phyloP scores from a whole-genome alignment of 2,797 vertebrate species.

The Tiaroga cobitis region DNA sequence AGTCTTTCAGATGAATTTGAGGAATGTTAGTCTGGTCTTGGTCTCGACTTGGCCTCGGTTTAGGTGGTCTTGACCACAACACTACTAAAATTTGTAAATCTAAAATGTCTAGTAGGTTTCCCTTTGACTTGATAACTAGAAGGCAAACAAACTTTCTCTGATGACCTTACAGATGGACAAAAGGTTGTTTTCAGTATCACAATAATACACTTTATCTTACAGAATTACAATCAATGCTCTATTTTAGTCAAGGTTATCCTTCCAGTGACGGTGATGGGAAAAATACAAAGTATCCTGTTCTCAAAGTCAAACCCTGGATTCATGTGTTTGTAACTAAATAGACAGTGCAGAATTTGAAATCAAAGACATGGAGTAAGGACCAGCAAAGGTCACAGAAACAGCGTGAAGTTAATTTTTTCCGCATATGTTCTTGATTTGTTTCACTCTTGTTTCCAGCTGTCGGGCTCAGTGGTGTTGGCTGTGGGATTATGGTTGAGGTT shows the following conservation, averaged over 20 bases:
- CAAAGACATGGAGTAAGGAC: background rate
- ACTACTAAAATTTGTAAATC: background rate
- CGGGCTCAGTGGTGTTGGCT: conserved; percentile 87
- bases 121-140: conserved; percentile 2
- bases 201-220: conserved; percentile 47
- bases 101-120: background rate
- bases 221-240: conserved; percentile 62
- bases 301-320: conserved; percentile 37
- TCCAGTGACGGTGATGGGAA: conserved; percentile 23
- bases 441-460: conserved; percentile 78
- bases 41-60: background rate
- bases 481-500: conserved; percentile 95
- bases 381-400: background rate
- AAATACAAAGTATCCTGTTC: conserved; percentile 28
- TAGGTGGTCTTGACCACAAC: background rate
- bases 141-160: conserved; percentile 2
- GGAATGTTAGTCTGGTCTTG: background rate
- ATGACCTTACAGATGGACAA: conserved; percentile 48
- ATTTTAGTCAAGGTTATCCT: conserved; percentile 51
- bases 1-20: too few species aligned
- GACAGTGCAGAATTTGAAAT: conserved; percentile 1
- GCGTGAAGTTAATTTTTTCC: background rate
- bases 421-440: background rate
- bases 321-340: conserved; percentile 7
- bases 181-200: conserved; percentile 44